Evolutionary conservation across 2,797 vertebrate species (phyloP).

Genomic region (Mormyrus hasselquistii): DNA sequence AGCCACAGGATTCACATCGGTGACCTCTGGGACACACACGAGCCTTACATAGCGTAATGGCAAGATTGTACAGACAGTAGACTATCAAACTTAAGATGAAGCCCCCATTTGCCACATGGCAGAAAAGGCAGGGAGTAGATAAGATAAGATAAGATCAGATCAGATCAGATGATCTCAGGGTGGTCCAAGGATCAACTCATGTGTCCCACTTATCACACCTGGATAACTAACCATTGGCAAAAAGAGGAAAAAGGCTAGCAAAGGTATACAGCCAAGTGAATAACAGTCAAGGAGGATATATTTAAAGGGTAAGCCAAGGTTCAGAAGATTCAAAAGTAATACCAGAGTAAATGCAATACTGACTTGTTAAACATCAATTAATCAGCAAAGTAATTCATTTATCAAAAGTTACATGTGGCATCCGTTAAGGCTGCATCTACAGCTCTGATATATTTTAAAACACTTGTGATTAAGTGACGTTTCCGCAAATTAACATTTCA

Average conservation of each 20-base stretch:
- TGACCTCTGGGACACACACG: not conserved
- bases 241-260: not conserved
- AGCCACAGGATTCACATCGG: not conserved
- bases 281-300: not conserved
- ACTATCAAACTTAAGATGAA: not conserved
- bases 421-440: not conserved
- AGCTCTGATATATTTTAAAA: not conserved
- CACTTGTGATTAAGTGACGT: not conserved
- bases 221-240: not conserved
- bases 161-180: not conserved
- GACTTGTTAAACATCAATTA: not conserved
- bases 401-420: not conserved
- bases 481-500: not conserved
- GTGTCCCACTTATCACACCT: not conserved
- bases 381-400: not conserved
- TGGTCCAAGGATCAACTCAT: not conserved
- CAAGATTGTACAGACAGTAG: not conserved
- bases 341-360: not conserved
- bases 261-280: not conserved
- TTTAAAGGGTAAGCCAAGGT: not conserved
- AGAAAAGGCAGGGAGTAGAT: not conserved
- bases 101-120: not conserved
- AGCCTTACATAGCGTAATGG: not conserved
- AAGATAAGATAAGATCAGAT: not conserved
- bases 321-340: not conserved